These are phyloP conservation scores for Periophthalmus modestus DNA, from an alignment of 2,113 vertebrate species.

Conservation along the genomic window DNA sequence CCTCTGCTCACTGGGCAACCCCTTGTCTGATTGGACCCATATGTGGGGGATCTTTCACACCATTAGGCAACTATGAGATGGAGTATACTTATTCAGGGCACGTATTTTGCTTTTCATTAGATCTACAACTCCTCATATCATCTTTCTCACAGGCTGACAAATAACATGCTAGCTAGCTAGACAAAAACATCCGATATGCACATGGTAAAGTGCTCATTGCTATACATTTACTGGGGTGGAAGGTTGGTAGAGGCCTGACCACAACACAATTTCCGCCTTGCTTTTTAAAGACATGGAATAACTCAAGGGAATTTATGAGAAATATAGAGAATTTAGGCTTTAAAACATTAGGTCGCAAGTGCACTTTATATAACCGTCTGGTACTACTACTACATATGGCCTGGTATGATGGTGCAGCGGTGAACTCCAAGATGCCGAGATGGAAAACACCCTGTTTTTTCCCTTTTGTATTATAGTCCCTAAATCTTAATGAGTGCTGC, in stretches of 20 bases:
- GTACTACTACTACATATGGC: slow-evolving; percentile 13
- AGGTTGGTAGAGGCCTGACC: slow-evolving; percentile 53
- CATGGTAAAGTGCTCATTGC: slow-evolving; percentile 49
- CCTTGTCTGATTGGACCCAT: slow-evolving; percentile 57
- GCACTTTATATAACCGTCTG: not conserved
- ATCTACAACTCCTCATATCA: slow-evolving; percentile 16
- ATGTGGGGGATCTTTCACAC: slow-evolving; percentile 56
- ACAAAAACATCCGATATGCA: slow-evolving; percentile 29
- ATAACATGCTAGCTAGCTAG: not conserved
- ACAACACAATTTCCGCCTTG: slow-evolving; percentile 54
- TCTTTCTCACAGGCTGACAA: slow-evolving; percentile 12
- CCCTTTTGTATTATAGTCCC: slow-evolving; percentile 56
- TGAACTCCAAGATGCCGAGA: slow-evolving; percentile 22
- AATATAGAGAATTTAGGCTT: slow-evolving; percentile 34
- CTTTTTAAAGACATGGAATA: slow-evolving; percentile 53
- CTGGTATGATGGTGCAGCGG: slow-evolving; percentile 23
- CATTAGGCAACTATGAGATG: slow-evolving; percentile 16
- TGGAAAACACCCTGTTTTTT: slow-evolving; percentile 47
- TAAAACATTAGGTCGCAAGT: slow-evolving; percentile 44
- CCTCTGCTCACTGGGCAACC: slow-evolving; percentile 27
- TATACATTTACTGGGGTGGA: slow-evolving; percentile 37
- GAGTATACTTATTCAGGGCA: slow-evolving; percentile 28
- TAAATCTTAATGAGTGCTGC: slow-evolving; percentile 63
- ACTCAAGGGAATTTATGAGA: slow-evolving; percentile 42
- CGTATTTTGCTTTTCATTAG: slow-evolving; percentile 28